These are phyloP conservation scores for Melanotaenia nigrans DNA, from an alignment of 2,797 vertebrate genomes.

Conservation along the genomic window DNA sequence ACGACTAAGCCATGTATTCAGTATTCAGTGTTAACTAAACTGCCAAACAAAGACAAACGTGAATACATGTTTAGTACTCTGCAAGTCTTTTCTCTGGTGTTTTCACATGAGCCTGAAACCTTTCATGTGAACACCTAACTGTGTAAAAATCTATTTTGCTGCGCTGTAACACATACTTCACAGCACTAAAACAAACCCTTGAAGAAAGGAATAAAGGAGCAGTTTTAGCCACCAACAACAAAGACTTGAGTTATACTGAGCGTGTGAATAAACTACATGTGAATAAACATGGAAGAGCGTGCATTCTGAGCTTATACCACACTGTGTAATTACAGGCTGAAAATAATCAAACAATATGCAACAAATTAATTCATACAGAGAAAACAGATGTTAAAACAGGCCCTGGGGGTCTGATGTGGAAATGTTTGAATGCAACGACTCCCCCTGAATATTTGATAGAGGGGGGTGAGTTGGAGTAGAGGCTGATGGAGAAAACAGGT, in stretches of 20 bases:
- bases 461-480: neutral
- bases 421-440: neutral
- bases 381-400: slow-evolving; percentile 19
- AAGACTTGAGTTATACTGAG: neutral
- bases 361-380: slow-evolving; percentile 5
- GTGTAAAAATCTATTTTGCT: neutral
- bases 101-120: neutral
- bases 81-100: neutral
- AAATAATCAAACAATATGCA: slow-evolving; percentile 12
- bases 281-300: neutral
- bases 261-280: slow-evolving; percentile 1
- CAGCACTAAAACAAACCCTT: neutral
- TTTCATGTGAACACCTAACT: neutral
- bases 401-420: neutral
- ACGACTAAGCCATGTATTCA: neutral
- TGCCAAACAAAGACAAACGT: slow-evolving; percentile 2
- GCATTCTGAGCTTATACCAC: neutral
- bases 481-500: slow-evolving; percentile 48
- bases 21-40: neutral
- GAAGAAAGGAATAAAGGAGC: neutral
- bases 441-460: slow-evolving; percentile 25
- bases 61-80: neutral
- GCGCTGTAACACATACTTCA: neutral
- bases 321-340: slow-evolving; percentile 19
- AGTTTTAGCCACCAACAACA: neutral